Conservation (phyloP, 2,888 invertebrate genomes). For the Andrena dorsata region DNA sequence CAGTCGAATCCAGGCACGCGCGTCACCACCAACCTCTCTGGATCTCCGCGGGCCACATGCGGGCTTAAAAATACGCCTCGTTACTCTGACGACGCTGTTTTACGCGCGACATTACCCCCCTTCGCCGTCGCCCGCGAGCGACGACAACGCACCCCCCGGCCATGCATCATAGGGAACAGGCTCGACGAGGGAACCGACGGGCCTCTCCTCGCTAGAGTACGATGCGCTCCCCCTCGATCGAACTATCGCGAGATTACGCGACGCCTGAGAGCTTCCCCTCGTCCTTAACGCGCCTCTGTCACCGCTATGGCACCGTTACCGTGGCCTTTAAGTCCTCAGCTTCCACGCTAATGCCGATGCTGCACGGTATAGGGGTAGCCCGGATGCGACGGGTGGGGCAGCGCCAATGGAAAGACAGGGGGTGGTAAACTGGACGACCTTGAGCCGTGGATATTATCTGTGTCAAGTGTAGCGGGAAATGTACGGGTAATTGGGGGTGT, state of each 20-base stretch:
- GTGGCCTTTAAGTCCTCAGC: neutral
- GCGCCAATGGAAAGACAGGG: neutral
- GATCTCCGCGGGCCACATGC: slow-evolving; percentile 35
- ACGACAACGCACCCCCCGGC: neutral
- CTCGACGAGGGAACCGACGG: neutral
- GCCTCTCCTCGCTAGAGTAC: neutral
- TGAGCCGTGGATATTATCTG: too few species aligned
- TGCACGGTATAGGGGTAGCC: neutral
- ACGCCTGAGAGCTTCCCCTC: neutral
- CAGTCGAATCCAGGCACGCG: slow-evolving; percentile 69
- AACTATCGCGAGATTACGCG: slow-evolving; percentile 23
- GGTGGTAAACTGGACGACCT: neutral
- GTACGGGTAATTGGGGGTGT: too few species aligned
- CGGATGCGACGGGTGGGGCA: neutral
- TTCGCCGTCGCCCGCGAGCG: neutral
- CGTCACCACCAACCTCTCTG: slow-evolving; percentile 49
- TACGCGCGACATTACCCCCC: neutral
- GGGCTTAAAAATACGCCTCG: slow-evolving; percentile 43
- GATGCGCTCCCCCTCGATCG: neutral
- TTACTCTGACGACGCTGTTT: slow-evolving; percentile 22
- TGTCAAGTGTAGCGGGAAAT: too few species aligned
- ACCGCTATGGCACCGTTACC: neutral
- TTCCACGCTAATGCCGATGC: neutral
- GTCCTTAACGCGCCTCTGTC: neutral
- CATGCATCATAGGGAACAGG: slow-evolving; percentile 4